Evolutionary conservation across 64 coral and sea anemone genomes (phyloP).

Genomic region (Stichodactyla helianthus): DNA sequence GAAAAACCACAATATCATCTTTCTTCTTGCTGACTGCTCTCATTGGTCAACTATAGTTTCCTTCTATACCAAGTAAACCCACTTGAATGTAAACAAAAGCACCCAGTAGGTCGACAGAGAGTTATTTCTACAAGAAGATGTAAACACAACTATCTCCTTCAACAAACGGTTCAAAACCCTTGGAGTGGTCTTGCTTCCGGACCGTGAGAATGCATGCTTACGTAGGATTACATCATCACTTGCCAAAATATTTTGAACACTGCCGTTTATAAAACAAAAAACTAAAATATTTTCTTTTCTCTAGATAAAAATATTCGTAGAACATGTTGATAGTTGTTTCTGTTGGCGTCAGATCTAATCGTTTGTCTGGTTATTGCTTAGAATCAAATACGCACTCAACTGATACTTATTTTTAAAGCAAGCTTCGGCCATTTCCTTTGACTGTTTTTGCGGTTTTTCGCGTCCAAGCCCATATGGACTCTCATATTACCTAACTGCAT

Average conservation of each 20-base stretch:
- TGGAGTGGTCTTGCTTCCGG: background rate
- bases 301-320: background rate
- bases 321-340: background rate
- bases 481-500: background rate
- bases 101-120: background rate
- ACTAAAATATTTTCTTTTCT: background rate
- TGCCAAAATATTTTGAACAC: background rate
- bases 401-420: background rate
- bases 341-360: background rate
- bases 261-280: background rate
- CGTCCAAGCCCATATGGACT: background rate
- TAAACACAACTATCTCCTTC: background rate
- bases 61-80: background rate
- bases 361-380: background rate
- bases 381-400: background rate
- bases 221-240: background rate
- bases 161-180: background rate
- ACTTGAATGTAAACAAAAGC: background rate
- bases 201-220: background rate
- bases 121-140: background rate
- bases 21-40: background rate
- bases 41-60: background rate
- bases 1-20: slow-evolving; percentile 7
- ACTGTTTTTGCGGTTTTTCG: background rate
- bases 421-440: background rate